Evolutionary conservation across 2,113 vertebrate species (phyloP).

Genomic region (Octodon degus): DNA sequence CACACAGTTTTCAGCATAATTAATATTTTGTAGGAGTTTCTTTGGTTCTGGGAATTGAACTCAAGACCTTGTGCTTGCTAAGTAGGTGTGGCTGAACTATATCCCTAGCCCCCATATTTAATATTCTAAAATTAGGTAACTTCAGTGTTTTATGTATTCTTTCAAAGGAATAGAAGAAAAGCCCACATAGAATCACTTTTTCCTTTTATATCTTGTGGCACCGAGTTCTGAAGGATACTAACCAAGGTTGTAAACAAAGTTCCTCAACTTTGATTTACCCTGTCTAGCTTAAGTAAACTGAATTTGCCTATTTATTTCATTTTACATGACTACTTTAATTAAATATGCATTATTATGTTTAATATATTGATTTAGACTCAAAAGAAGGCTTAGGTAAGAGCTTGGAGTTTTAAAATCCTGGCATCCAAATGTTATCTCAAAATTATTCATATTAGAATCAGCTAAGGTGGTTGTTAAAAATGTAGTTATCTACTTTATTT

Average conservation of each 20-base stretch:
- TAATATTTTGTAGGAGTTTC: background rate
- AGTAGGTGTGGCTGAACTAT: too few relatives aligned
- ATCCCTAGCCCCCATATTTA: background rate
- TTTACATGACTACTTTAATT: conserved; percentile 34
- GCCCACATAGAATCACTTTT: background rate
- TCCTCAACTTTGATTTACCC: background rate
- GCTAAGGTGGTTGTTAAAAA: conserved; percentile 3
- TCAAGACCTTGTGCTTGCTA: too few relatives aligned
- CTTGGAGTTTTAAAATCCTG: conserved; percentile 22
- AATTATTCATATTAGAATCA: conserved; percentile 49
- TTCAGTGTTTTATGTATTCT: conserved; percentile 31
- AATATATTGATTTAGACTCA: conserved; percentile 32
- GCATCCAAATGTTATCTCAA: conserved; percentile 36
- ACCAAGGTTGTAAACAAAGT: background rate
- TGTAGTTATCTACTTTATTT: conserved; percentile 25
- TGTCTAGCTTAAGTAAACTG: background rate
- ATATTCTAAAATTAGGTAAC: conserved; percentile 40
- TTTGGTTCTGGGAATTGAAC: too few relatives aligned
- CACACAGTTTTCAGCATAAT: background rate
- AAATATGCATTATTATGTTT: background rate
- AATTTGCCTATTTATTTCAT: background rate
- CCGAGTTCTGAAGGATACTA: conserved; percentile 7
- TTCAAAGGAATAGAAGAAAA: conserved; percentile 30
- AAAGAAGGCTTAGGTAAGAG: background rate
- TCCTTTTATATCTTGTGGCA: background rate